Conservation (phyloP, 53 echinoderm and acorn worm genomes). For the Paracentrotus lividus region DNA sequence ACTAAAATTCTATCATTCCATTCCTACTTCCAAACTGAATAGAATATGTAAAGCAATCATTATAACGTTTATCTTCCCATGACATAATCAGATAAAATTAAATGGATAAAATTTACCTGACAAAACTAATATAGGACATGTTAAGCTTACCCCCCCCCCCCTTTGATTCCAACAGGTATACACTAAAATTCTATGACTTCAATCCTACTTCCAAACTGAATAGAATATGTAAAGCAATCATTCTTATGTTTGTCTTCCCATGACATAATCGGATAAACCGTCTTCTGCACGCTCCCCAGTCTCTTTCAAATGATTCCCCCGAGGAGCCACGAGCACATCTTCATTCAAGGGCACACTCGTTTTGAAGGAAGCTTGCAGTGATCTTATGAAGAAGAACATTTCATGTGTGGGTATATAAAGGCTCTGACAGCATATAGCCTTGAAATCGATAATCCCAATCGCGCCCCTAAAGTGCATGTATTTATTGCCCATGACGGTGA, state of each 20-base stretch:
- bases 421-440: neutral
- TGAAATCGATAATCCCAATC: conserved; percentile 34
- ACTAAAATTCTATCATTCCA: too few species aligned
- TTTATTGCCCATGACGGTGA: neutral
- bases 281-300: neutral
- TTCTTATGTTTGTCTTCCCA: neutral
- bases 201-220: neutral
- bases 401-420: neutral
- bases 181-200: neutral
- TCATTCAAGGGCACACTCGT: conserved; percentile 13
- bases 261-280: neutral
- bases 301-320: neutral
- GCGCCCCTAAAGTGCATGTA: neutral
- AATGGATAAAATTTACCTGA: too few species aligned
- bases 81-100: too few species aligned
- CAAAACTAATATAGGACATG: too few species aligned
- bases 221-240: neutral
- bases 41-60: too few species aligned
- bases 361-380: conserved; percentile 4
- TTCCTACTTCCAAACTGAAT: too few species aligned
- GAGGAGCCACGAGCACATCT: neutral
- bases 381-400: neutral
- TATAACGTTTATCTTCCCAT: too few species aligned
- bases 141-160: too few species aligned
- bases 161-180: neutral